Percentiles rank a stretch among this genome's conserved stretches.
Evolutionary conservation across 2,797 vertebrate genomes (phyloP).

Genomic region (Malacoctenus gilli): DNA sequence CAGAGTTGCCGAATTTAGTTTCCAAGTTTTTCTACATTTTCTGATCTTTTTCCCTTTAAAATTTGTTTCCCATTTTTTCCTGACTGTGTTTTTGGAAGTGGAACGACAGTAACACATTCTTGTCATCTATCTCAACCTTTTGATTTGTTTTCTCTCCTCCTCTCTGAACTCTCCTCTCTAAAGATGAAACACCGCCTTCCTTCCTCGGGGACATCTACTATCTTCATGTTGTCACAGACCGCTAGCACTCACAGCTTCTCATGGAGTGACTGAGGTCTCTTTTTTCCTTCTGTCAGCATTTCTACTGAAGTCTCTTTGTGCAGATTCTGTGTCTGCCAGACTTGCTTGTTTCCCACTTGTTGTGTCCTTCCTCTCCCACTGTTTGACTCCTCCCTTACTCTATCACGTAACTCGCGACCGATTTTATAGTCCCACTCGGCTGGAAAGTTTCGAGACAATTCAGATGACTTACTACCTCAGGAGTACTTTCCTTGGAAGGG

Average conservation of each 20-base stretch:
- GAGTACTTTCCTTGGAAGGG: conserved; percentile 10
- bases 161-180: conserved; percentile 70
- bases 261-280: conserved; percentile 99
- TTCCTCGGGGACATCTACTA: conserved; percentile 98
- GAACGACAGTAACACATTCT: conserved; percentile 21
- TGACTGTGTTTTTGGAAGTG: conserved; percentile 30
- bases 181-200: conserved; percentile 97
- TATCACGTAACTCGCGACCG: conserved; percentile 17
- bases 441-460: conserved; percentile 10
- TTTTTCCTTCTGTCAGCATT: conserved; percentile 59
- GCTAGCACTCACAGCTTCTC: conserved; percentile 99
- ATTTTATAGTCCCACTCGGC: conserved; percentile 6
- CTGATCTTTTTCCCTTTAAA: too few relatives aligned
- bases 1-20: neutral
- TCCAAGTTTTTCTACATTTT: neutral
- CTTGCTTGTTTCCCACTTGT: conserved; percentile 61
- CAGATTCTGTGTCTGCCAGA: conserved; percentile 53
- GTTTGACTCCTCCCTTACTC: conserved; percentile 36
- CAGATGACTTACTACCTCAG: conserved; percentile 5
- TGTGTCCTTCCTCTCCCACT: conserved; percentile 65
- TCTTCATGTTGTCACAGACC: conserved; percentile 99
- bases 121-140: conserved; percentile 42
- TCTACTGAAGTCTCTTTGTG: conserved; percentile 31
- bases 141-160: conserved; percentile 72
- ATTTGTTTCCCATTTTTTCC: too few relatives aligned